Base-by-base conservation (phyloP, 2,888 invertebrate species). In the Lycaena phlaeas region DNA sequence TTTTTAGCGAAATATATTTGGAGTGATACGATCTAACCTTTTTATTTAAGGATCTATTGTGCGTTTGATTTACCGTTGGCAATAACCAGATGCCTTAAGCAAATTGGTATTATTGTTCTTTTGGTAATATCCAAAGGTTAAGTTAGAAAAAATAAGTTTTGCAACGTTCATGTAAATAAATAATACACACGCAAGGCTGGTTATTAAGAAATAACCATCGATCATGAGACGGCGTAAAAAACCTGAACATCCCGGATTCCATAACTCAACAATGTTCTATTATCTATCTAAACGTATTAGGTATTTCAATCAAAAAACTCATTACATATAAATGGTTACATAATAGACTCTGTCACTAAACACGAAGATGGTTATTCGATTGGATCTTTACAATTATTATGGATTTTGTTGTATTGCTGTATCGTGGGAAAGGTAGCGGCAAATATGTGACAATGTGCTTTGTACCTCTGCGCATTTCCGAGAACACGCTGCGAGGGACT, bases 371-470 rank as follows among this genome's bases (percentile, higher is more conserved):
- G 11, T 17, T 30, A 40, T 42, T 49, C 34, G 27, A 34, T 25
- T 36, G 40, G 4, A 11, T 18, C 36, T 38, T 11, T n/a, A 5
- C 9, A 17, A 25, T 36, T 29, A 43, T 46, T 46, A 34, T 34
- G 34, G 7, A 22, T 34, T 34, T 34, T 34, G n/a, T 34, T 4
- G 18, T 22, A 40, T 46, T 37, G 45, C 42, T 44, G 46, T 46
- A 50, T 41, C 78, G 78, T 79, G 81, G 68, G 79, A 79, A 78
- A 56, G 49, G 44, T 54, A 48, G 44, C 61, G 53, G 57, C 67
- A 71, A 69, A 64, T 65, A 76, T 75, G 70, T 68, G 64, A 77
- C 77, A 76, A 75, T 74, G 61, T 61, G 53, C 67, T 64, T 72
- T 72, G 68, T 73, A 63, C 48, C 52, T 47, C 45, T 53, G 57